phyloP scores from a whole-genome alignment of 2,797 vertebrate genomes.

The Gephyroberyx darwinii region DNA sequence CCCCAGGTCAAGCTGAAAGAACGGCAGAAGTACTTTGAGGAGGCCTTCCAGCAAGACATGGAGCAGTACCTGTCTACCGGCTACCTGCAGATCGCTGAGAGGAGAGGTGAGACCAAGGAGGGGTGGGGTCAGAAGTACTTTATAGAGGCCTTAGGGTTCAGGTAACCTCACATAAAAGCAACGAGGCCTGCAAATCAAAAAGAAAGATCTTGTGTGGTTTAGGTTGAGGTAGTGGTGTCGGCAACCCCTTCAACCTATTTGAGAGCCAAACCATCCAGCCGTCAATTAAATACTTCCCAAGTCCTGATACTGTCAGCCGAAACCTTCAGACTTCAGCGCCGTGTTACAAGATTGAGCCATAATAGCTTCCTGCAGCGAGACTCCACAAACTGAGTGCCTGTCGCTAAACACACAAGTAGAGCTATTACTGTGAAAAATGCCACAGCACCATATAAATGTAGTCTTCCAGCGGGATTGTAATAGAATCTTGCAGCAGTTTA shows the following conservation, averaged over 20 bases:
- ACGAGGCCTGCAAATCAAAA: background rate
- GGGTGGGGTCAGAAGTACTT: background rate
- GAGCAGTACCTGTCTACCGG: slow-evolving; percentile 97
- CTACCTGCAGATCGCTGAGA: slow-evolving; percentile 93
- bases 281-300: slow-evolving; percentile 37
- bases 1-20: slow-evolving; percentile 93
- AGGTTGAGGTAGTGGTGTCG: slow-evolving; percentile 1
- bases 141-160: background rate
- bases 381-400: slow-evolving; percentile 26
- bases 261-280: background rate
- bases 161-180: background rate
- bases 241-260: no score
- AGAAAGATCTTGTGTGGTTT: slow-evolving; percentile 3
- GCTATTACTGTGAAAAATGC: slow-evolving; percentile 56
- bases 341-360: slow-evolving; percentile 48
- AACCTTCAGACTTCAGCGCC: slow-evolving; percentile 44
- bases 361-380: slow-evolving; percentile 39
- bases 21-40: slow-evolving; percentile 96
- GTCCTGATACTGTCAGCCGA: slow-evolving; percentile 32
- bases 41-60: slow-evolving; percentile 99
- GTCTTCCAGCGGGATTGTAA: slow-evolving; percentile 47
- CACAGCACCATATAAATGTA: slow-evolving; percentile 32
- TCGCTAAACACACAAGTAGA: slow-evolving; percentile 41
- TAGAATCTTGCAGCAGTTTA: slow-evolving; percentile 50
- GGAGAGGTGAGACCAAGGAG: slow-evolving; percentile 83